Conservation (phyloP, 2,888 invertebrate species). For the Drosophila sordidapex region DNA sequence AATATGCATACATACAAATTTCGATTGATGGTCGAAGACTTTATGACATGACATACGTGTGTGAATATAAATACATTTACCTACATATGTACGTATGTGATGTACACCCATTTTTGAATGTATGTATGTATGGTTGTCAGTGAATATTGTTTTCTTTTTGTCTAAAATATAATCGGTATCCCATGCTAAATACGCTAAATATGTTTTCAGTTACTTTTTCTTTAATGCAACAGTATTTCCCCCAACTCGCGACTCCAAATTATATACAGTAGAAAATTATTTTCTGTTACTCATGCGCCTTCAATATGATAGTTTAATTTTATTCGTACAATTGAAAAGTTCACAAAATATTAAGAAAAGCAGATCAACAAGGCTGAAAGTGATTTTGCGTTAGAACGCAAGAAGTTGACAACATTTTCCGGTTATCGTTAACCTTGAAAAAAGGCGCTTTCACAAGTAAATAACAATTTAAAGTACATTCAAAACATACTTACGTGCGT, state of each 20-base stretch:
- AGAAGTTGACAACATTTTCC: slow-evolving; percentile 35
- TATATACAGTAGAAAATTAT: slow-evolving; percentile 83
- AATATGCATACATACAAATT: background rate
- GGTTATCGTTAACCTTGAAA: slow-evolving; percentile 43
- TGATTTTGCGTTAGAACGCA: slow-evolving; percentile 27
- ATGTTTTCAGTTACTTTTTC: slow-evolving; percentile 73
- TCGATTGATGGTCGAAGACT: background rate
- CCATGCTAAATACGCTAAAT: slow-evolving; percentile 60
- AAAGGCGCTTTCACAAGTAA: slow-evolving; percentile 61
- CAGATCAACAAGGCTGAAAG: slow-evolving; percentile 37
- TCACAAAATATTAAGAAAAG: slow-evolving; percentile 66
- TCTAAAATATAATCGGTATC: slow-evolving; percentile 73
- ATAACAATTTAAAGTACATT: slow-evolving; percentile 33
- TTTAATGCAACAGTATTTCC: slow-evolving; percentile 80
- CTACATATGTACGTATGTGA: slow-evolving; percentile 24
- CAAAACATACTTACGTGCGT: slow-evolving; percentile 18
- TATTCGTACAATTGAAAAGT: slow-evolving; percentile 84
- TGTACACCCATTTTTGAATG: background rate
- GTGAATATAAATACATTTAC: background rate
- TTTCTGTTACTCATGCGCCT: slow-evolving; percentile 83
- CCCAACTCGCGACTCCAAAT: slow-evolving; percentile 82
- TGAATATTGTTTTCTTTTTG: slow-evolving; percentile 42
- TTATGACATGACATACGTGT: background rate
- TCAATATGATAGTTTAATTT: slow-evolving; percentile 82
- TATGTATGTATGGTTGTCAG: slow-evolving; percentile 19